Percentiles rank a stretch among this genome's conserved stretches.
Evolutionary conservation across 64 coral and sea anemone genomes (phyloP).

Genomic region (Hydrozoanthus tunicans): DNA sequence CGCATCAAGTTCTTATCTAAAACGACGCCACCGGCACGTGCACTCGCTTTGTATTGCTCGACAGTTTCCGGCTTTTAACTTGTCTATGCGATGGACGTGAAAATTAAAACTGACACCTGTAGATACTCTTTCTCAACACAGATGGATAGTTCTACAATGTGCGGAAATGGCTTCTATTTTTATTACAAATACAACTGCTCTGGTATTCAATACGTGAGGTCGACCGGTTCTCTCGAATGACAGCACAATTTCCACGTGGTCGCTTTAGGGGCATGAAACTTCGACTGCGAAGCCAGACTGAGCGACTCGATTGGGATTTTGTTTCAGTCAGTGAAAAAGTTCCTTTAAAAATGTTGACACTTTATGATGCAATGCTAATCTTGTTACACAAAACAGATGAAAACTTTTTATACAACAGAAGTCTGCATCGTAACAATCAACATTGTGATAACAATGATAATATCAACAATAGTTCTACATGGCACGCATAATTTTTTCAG

Average conservation of each 20-base stretch:
- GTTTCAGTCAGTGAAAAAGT: too few relatives aligned
- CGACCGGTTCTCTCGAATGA: not conserved
- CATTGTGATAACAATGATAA: too few relatives aligned
- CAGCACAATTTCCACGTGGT: not conserved
- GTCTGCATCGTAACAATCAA: too few relatives aligned
- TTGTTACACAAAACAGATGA: too few relatives aligned
- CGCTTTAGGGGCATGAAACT: too few relatives aligned
- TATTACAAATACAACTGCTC: not conserved
- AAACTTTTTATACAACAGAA: too few relatives aligned
- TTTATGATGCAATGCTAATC: too few relatives aligned
- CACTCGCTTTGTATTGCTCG: not conserved
- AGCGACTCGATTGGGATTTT: too few relatives aligned
- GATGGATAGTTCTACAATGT: not conserved
- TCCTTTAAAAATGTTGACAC: too few relatives aligned
- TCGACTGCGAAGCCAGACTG: not conserved
- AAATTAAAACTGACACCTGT: not conserved
- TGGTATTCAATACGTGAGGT: not conserved
- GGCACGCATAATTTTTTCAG: too few relatives aligned
- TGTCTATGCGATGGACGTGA: not conserved
- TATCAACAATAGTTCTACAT: too few relatives aligned
- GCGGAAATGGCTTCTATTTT: not conserved
- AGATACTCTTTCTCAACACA: not conserved
- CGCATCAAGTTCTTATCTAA: not conserved
- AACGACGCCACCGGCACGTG: conserved; percentile 1
- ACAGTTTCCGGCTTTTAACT: not conserved